Percentiles rank a stretch among this genome's conserved stretches.
phyloP scores from a whole-genome alignment of 2,113 vertebrate species.

The Vireo altiloquus region DNA sequence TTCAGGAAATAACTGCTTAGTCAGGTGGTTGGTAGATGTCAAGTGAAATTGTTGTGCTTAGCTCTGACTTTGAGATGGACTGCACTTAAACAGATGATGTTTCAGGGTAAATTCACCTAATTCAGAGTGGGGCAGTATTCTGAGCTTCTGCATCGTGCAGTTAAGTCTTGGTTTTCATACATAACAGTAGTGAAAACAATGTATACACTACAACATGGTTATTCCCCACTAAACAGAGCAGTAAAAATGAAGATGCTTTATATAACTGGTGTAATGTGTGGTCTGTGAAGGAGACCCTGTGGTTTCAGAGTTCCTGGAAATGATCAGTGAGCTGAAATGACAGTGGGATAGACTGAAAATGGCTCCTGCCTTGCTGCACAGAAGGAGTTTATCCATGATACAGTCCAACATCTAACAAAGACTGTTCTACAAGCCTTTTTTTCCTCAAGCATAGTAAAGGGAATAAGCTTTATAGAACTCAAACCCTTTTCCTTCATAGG shows the following conservation, averaged over 20 bases:
- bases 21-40: background rate
- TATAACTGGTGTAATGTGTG: rapidly evolving
- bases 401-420: background rate
- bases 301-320: background rate
- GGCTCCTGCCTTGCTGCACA: background rate
- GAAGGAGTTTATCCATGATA: background rate
- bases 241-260: background rate
- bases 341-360: background rate
- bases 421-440: background rate
- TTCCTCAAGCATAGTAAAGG: background rate
- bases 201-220: background rate
- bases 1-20: background rate
- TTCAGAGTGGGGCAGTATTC: background rate
- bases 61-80: background rate
- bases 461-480: background rate
- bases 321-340: background rate
- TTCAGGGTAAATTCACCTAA: background rate
- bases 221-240: background rate
- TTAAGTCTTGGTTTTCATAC: background rate
- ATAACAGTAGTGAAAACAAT: background rate
- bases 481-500: background rate
- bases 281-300: background rate
- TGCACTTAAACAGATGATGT: background rate
- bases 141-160: background rate
- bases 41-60: background rate